A percentile compares a stretch with the other conserved stretches of the same genome.
Conservation (phyloP, 2,888 invertebrate species). For the Cheilosia vulpina region DNA sequence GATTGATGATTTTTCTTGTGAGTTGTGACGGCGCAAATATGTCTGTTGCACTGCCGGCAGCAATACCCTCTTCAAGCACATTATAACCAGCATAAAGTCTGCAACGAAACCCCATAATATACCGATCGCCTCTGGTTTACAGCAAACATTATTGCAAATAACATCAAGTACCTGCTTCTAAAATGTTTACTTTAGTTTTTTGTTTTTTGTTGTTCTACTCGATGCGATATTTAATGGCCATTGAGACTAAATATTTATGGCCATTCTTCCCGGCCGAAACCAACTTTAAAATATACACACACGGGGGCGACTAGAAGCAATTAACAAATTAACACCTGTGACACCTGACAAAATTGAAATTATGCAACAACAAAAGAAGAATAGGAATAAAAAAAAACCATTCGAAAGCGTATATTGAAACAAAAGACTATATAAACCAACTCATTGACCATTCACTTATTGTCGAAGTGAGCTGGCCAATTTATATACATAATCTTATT, state of each 20-base stretch:
- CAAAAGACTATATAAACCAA: conserved; percentile 32
- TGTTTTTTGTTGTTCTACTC: neutral
- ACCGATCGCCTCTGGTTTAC: neutral
- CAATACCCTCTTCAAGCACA: neutral
- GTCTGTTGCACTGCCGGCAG: neutral
- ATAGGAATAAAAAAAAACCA: neutral
- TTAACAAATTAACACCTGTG: conserved; percentile 63
- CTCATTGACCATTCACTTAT: conserved; percentile 60
- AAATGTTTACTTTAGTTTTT: conserved; percentile 20
- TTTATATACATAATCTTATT: conserved; percentile 20
- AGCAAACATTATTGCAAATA: neutral
- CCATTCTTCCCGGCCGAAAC: conserved; percentile 11
- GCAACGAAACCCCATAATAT: neutral
- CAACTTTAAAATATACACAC: neutral
- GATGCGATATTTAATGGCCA: conserved; percentile 16
- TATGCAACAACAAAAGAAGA: conserved; percentile 28
- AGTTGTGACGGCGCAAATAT: no score
- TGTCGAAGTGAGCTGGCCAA: conserved; percentile 45
- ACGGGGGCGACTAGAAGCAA: conserved; percentile 13
- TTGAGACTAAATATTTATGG: conserved; percentile 29
- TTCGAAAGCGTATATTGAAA: conserved; percentile 18
- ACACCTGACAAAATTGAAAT: conserved; percentile 52
- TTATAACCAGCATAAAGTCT: neutral
- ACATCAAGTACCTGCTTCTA: neutral
- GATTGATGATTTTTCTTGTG: no score